phyloP scores from a whole-genome alignment of 2,888 invertebrate species.

The Drosophila prostipennis region DNA sequence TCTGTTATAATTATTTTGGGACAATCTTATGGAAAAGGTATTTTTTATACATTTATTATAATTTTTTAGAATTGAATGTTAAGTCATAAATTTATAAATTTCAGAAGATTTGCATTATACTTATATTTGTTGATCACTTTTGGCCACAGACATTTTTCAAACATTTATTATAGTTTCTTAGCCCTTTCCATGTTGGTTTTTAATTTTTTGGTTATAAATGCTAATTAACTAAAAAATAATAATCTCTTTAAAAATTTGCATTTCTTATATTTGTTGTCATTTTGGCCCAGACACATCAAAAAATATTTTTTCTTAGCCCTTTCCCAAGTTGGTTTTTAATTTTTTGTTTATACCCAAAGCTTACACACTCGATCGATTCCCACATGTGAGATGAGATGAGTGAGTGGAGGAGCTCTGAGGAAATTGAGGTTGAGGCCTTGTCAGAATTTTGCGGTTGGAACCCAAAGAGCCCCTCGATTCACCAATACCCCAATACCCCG shows the following conservation, averaged over 20 bases:
- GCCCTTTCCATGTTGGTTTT: too few species aligned
- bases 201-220: too few species aligned
- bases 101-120: too few species aligned
- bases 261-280: background rate
- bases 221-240: too few species aligned
- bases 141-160: too few species aligned
- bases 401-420: conserved; percentile 5
- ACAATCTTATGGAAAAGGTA: too few species aligned
- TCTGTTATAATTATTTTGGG: too few species aligned
- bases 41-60: too few species aligned
- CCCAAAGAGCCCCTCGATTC: conserved; percentile 5
- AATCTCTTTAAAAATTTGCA: background rate
- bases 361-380: conserved; percentile 72
- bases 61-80: too few species aligned
- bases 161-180: too few species aligned
- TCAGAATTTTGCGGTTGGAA: conserved; percentile 49
- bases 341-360: conserved; percentile 74
- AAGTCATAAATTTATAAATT: too few species aligned
- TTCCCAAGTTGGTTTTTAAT: conserved; percentile 14
- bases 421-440: conserved; percentile 48
- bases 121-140: too few species aligned
- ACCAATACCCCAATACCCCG: background rate
- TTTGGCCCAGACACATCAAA: background rate
- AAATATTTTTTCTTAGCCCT: background rate
- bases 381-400: conserved; percentile 32